A percentile compares a stretch with the other conserved stretches of the same genome.
phyloP scores from a whole-genome alignment of 2,888 invertebrate genomes.

The Calameuta filiformis region DNA sequence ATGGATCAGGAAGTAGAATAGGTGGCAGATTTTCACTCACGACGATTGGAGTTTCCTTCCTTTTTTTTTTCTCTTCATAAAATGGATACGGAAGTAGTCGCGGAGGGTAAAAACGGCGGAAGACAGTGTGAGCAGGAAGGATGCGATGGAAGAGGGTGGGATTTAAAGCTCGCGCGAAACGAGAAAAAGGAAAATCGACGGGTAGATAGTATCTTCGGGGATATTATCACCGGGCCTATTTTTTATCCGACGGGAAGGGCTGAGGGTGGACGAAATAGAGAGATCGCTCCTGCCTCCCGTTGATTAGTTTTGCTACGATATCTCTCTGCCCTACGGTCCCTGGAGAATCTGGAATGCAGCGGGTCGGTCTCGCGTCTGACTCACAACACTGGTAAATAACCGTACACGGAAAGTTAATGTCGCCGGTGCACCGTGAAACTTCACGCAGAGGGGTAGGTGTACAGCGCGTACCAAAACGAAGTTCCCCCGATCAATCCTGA shows the following conservation, averaged over 20 bases:
- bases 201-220: conserved; percentile 21
- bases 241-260: conserved; percentile 33
- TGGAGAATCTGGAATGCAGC: conserved; percentile 31
- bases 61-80: not conserved
- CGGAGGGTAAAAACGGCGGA: not conserved
- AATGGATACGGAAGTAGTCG: not conserved
- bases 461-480: conserved; percentile 30
- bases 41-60: not conserved
- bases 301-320: conserved; percentile 55
- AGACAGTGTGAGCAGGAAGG: conserved; percentile 28
- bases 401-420: conserved; percentile 38
- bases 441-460: conserved; percentile 17
- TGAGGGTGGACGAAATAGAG: conserved; percentile 31
- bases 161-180: conserved; percentile 17
- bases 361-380: conserved; percentile 19
- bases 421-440: conserved; percentile 27
- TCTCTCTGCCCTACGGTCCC: conserved; percentile 43
- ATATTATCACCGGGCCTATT: conserved; percentile 47
- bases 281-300: conserved; percentile 48
- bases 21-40: not conserved
- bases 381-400: conserved; percentile 40
- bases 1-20: conserved; percentile 1
- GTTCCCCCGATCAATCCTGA: not conserved
- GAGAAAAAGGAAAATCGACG: conserved; percentile 17
- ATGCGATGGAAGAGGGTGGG: conserved; percentile 10